phyloP scores from a whole-genome alignment of 2,797 vertebrate species.

The Columba guinea region DNA sequence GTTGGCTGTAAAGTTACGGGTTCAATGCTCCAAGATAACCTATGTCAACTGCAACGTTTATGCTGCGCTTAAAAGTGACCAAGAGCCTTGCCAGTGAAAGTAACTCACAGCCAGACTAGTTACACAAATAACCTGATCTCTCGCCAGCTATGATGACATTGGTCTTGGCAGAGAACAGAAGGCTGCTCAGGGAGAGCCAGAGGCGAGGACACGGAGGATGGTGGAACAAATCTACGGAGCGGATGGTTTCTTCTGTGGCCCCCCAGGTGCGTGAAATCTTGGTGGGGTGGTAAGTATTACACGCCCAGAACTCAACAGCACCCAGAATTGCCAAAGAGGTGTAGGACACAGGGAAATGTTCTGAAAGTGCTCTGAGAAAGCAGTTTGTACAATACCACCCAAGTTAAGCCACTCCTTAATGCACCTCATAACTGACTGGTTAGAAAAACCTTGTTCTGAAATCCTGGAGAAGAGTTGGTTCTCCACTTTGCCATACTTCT shows the following conservation, averaged over 20 bases:
- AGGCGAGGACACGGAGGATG: slow-evolving; percentile 85
- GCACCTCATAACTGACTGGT: neutral
- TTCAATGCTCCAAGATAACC: neutral
- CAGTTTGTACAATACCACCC: neutral
- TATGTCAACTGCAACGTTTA: neutral
- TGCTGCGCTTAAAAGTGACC: rapidly evolving
- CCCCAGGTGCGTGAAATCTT: slow-evolving; percentile 82
- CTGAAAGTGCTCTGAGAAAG: neutral
- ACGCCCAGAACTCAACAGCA: neutral
- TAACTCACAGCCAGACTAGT: neutral
- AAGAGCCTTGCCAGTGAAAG: neutral
- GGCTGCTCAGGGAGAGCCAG: slow-evolving; percentile 30
- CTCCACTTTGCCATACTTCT: neutral
- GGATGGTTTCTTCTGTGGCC: slow-evolving; percentile 89
- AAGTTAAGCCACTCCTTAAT: neutral
- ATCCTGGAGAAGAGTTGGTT: neutral
- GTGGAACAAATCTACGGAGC: slow-evolving; percentile 82
- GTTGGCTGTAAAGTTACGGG: neutral
- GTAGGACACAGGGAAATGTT: neutral
- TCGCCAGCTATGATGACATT: slow-evolving; percentile 63
- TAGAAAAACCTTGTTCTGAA: neutral
- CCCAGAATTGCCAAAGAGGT: neutral
- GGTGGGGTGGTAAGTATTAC: neutral
- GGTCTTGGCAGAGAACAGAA: slow-evolving; percentile 59
- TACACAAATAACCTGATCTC: neutral